phyloP scores from a whole-genome alignment of 2,113 vertebrate species.

The Loxodonta africana region DNA sequence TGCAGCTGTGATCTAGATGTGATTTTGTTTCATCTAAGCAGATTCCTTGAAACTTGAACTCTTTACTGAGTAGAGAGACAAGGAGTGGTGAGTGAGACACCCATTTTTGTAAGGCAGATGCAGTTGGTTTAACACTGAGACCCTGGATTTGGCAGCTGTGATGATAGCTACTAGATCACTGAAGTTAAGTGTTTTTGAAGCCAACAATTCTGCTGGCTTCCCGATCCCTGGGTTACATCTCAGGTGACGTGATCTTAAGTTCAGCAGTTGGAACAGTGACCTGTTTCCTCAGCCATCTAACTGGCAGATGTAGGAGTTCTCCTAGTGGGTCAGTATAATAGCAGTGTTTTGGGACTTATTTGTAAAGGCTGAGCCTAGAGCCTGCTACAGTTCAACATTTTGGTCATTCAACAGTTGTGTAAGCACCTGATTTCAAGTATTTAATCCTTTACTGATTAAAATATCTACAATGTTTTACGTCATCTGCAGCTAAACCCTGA shows the following conservation, averaged over 20 bases:
- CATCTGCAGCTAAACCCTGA: neutral
- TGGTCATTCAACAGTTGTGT: neutral
- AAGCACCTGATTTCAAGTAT: neutral
- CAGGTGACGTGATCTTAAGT: neutral
- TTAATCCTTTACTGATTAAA: neutral
- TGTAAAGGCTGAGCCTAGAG: neutral
- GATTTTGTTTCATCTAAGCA: slow-evolving; percentile 2
- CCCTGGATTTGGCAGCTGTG: neutral
- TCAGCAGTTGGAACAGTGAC: neutral
- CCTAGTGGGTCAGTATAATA: neutral
- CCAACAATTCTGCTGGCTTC: neutral
- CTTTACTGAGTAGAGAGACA: neutral
- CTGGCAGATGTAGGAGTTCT: neutral
- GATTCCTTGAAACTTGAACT: slow-evolving; percentile 23
- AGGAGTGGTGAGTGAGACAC: neutral
- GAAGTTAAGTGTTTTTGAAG: neutral
- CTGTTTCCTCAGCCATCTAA: slow-evolving; percentile 41
- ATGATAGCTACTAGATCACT: neutral
- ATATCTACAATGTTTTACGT: neutral
- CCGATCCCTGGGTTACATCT: neutral
- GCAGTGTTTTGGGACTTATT: neutral
- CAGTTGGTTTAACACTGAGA: neutral
- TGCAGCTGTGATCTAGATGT: neutral
- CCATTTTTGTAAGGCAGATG: neutral
- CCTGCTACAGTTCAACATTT: neutral